Conservation (phyloP, 2,888 invertebrate genomes). For the Himalopsyche anomala region DNA sequence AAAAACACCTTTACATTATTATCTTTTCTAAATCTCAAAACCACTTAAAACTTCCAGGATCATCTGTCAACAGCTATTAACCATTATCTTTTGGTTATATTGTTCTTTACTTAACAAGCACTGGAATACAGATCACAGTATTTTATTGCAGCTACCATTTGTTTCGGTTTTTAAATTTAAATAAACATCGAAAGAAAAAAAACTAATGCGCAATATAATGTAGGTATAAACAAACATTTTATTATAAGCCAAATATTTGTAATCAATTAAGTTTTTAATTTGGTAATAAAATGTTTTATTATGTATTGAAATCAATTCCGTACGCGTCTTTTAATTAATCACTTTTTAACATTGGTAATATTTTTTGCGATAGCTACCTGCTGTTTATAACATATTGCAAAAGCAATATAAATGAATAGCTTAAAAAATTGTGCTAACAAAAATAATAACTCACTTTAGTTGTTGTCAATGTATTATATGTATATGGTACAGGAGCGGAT, state of each 20-base stretch:
- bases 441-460: not conserved
- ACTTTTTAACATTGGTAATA: not conserved
- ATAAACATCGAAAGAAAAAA: too few species aligned
- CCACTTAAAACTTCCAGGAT: too few species aligned
- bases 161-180: too few species aligned
- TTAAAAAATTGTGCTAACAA: not conserved
- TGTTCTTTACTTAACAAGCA: too few species aligned
- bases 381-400: not conserved
- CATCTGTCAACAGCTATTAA: too few species aligned
- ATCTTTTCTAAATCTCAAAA: too few species aligned
- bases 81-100: too few species aligned
- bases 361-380: not conserved
- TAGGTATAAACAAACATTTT: too few species aligned
- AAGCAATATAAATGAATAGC: not conserved
- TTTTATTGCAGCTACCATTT: too few species aligned
- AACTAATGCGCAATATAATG: too few species aligned
- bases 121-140: too few species aligned
- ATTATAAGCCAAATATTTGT: not conserved
- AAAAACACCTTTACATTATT: too few species aligned
- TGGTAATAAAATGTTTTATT: not conserved
- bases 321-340: not conserved
- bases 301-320: not conserved
- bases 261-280: not conserved
- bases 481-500: not conserved
- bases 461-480: not conserved